A percentile compares a stretch with the other conserved stretches of the same genome.
Evolutionary conservation across 53 echinoderm and acorn worm genomes (phyloP).

Genomic region (Zoroaster sp.): DNA sequence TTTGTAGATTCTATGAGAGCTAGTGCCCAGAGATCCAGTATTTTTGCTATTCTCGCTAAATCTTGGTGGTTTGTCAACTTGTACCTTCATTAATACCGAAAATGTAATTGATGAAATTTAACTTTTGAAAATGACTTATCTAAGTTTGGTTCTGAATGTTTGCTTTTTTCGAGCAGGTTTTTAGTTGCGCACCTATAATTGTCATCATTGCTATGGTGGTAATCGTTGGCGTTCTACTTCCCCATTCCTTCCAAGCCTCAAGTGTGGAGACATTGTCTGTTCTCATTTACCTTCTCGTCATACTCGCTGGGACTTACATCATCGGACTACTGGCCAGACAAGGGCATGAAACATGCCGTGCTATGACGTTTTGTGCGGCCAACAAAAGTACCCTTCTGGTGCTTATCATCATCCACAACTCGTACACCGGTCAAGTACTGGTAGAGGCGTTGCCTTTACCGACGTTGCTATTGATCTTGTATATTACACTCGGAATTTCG

Average conservation of each 20-base stretch:
- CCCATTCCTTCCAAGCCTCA: background rate
- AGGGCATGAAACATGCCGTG: background rate
- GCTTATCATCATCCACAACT: background rate
- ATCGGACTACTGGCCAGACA: background rate
- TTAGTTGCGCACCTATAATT: background rate
- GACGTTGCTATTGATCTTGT: background rate
- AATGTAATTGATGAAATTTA: background rate
- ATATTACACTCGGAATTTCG: background rate
- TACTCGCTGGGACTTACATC: background rate
- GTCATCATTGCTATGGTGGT: slow-evolving; percentile 1
- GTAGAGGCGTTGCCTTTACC: background rate
- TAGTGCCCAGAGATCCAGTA: background rate
- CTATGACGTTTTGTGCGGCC: slow-evolving; percentile 19
- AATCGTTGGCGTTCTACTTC: background rate
- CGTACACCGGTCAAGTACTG: background rate
- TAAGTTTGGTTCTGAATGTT: background rate
- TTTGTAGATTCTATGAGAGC: background rate
- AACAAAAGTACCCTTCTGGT: background rate
- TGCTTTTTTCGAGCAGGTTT: background rate
- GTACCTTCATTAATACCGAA: too few species aligned
- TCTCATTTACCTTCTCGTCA: background rate
- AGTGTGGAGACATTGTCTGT: background rate
- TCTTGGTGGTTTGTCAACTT: background rate
- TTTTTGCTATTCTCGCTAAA: background rate
- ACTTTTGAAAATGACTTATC: background rate